A percentile compares a stretch with the other conserved stretches of the same genome.
Conservation (phyloP, 2,888 invertebrate genomes). For the Zelleria hepariella region DNA sequence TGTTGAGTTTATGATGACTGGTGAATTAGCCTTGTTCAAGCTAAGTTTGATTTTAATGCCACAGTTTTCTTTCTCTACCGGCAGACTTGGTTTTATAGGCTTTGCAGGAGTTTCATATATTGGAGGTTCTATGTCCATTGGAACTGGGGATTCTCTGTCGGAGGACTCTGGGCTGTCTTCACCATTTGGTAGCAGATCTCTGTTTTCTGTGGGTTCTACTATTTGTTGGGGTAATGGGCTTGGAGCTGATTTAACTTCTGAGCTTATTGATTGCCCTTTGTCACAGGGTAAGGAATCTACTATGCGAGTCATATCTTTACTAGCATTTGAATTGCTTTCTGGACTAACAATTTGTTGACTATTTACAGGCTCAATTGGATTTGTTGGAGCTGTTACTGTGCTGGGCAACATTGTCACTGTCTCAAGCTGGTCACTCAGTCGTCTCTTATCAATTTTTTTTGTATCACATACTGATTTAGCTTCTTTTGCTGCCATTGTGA, state of each 20-base stretch:
- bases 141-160: conserved; percentile 42
- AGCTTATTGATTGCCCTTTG: conserved; percentile 37
- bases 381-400: conserved; percentile 26
- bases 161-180: conserved; percentile 46
- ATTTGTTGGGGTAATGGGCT: conserved; percentile 30
- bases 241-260: conserved; percentile 26
- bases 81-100: conserved; percentile 27
- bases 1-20: conserved; percentile 64
- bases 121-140: conserved; percentile 27
- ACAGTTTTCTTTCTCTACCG: conserved; percentile 44
- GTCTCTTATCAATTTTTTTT: conserved; percentile 34
- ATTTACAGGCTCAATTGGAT: conserved; percentile 30
- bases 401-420: conserved; percentile 29
- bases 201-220: conserved; percentile 23
- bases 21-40: conserved; percentile 62
- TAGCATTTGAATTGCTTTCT: conserved; percentile 30
- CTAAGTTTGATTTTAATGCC: conserved; percentile 64
- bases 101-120: conserved; percentile 12
- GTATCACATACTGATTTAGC: conserved; percentile 23
- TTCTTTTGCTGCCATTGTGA: conserved; percentile 31
- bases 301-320: conserved; percentile 39
- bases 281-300: conserved; percentile 24
- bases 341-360: conserved; percentile 43
- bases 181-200: conserved; percentile 37
- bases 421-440: conserved; percentile 35